Base-by-base conservation (phyloP, 2,888 invertebrate genomes). In the Ophion ellenae region DNA sequence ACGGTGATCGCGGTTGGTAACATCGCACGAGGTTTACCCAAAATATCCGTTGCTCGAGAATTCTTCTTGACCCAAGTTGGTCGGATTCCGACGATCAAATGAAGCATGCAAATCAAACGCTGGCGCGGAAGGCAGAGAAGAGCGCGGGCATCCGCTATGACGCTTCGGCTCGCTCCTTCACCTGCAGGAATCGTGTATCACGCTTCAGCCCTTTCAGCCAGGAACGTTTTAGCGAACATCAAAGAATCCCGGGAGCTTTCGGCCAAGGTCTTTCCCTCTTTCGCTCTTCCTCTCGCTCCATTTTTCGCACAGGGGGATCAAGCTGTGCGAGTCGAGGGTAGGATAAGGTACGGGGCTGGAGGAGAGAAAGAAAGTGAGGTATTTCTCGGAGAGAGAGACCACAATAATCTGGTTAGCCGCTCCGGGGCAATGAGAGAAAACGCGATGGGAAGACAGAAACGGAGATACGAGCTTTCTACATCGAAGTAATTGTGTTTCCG, bases 11-110 rank as follows among this genome's bases (percentile, higher is more conserved):
- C 74, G 70, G 71, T 80, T 73, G 73, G 70, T 81, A 86, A 81
- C 86, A 81, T 80, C 70, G 84, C 88, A 80, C 87, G 89, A 90
- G 90, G 91, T 89, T 90, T 88, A 88, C 87, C 88, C 87, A 90
- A 90, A 90, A 90, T 90, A 91, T 91, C 88, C 90, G 84, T 69
- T 32, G 83, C 32, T 81, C 77, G 63, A 69, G 47, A 80, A 86
- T 84, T 84, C 81, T 89, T 89, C 88, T 88, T 89, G 84, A 87
- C 77, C 89, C 84, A 88, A 81, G 85, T 87, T 86, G 76, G 79
- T 83, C 53, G 86, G 86, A 93, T 93, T 92, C 92, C 91, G 91
- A 90, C 90, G 90, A 91, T 93, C 93, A 92, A 93, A 93, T 93
- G 93, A 93, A 91, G 90, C 92, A 90, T 91, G 89, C 89, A 59